Percentiles rank a stretch among this genome's conserved stretches.
These are phyloP conservation scores for Venturia canescens DNA, from an alignment of 1,140 invertebrate genomes.

Conservation along the genomic window DNA sequence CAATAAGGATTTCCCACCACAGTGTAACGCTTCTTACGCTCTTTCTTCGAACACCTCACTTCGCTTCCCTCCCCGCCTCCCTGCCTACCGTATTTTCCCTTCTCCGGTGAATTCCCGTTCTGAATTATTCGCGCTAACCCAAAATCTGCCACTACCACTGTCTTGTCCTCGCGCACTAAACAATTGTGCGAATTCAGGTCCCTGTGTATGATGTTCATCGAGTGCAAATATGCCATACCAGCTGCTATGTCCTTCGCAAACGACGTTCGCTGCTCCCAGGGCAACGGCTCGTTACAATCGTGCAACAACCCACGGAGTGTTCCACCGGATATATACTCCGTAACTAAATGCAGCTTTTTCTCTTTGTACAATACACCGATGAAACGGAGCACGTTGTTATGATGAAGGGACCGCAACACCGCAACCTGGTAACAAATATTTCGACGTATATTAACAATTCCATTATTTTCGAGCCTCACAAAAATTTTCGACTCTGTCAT, in stretches of 20 bases:
- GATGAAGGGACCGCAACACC: conserved; percentile 90
- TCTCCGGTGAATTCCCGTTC: conserved; percentile 71
- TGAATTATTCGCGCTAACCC: conserved; percentile 92
- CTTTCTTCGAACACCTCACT: conserved; percentile 73
- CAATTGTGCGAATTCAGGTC: conserved; percentile 98
- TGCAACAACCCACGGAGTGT: conserved; percentile 92
- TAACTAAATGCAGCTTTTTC: conserved; percentile 92
- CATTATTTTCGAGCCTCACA: neutral
- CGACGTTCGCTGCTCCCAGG: conserved; percentile 89
- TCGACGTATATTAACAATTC: conserved; percentile 12
- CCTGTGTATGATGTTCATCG: conserved; percentile 95
- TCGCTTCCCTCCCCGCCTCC: conserved; percentile 59
- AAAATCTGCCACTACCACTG: conserved; percentile 96
- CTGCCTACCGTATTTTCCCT: conserved; percentile 69
- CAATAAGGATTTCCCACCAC: conserved; percentile 97
- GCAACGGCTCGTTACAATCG: conserved; percentile 82
- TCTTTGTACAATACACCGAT: conserved; percentile 97
- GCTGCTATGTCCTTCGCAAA: conserved; percentile 94
- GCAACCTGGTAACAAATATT: conserved; percentile 83
- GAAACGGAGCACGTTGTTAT: conserved; percentile 94
- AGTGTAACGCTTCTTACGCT: conserved; percentile 84
- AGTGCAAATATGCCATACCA: conserved; percentile 96
- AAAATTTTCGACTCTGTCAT: neutral
- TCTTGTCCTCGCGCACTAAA: conserved; percentile 92
- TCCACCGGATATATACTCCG: conserved; percentile 94